phyloP scores from a whole-genome alignment of 30 jellyfish, hydroid and myxozoan genomes.

The Cassiopea andromeda region DNA sequence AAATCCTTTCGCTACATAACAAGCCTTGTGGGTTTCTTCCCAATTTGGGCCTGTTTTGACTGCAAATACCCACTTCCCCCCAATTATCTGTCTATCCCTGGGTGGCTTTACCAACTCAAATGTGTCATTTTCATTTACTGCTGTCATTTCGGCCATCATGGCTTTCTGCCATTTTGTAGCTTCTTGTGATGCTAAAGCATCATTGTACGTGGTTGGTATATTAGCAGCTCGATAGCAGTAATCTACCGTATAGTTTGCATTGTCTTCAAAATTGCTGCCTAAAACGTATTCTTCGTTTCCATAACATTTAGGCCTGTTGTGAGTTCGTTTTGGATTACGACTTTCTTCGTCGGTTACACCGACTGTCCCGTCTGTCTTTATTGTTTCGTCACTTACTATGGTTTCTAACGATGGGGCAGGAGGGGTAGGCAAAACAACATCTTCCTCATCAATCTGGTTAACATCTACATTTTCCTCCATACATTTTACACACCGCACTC shows the following conservation, averaged over 20 bases:
- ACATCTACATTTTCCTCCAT: neutral
- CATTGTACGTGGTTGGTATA: conserved; percentile 54
- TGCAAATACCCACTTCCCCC: conserved; percentile 81
- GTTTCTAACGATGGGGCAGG: neutral
- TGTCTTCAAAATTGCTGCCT: neutral
- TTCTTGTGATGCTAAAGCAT: conserved; percentile 55
- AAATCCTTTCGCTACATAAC: conserved; percentile 74
- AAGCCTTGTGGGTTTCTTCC: conserved; percentile 53
- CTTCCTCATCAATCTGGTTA: conserved; percentile 3
- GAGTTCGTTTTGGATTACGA: conserved; percentile 5
- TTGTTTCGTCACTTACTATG: neutral
- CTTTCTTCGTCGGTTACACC: conserved; percentile 2
- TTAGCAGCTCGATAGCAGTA: conserved; percentile 2
- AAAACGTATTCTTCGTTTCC: neutral
- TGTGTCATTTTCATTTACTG: conserved; percentile 57
- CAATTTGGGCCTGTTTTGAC: conserved; percentile 25
- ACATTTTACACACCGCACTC: conserved; percentile 55
- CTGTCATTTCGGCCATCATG: conserved; percentile 62
- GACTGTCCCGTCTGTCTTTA: neutral
- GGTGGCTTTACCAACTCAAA: conserved; percentile 51
- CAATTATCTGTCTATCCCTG: conserved; percentile 47
- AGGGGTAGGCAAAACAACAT: neutral
- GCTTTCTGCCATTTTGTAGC: conserved; percentile 69
- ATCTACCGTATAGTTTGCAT: conserved; percentile 4
- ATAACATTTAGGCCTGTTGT: conserved; percentile 14